These are phyloP conservation scores for Tetragonisca angustula DNA, from an alignment of 2,888 invertebrate species.

Conservation along the genomic window DNA sequence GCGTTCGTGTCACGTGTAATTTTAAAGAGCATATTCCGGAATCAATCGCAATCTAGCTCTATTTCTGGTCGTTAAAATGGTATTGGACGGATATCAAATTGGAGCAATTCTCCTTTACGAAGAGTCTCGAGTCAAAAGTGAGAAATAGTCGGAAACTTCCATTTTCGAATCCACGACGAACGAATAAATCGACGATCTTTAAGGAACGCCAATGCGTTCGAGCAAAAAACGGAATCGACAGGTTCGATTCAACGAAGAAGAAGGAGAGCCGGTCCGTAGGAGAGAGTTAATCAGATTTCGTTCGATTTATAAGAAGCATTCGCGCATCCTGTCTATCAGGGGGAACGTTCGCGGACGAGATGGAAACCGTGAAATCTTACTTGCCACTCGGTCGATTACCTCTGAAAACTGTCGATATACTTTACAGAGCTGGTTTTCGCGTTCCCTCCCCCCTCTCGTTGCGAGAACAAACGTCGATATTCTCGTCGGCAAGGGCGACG, in stretches of 20 bases:
- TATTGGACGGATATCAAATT: too few species aligned
- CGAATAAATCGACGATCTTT: neutral
- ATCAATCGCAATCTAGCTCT: too few species aligned
- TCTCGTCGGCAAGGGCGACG: constrained; percentile 8
- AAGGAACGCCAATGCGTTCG: constrained; percentile 34
- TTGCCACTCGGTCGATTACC: constrained; percentile 71
- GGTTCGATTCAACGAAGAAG: constrained; percentile 29
- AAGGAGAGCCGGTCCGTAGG: constrained; percentile 15
- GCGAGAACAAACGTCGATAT: constrained; percentile 39
- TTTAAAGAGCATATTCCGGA: too few species aligned
- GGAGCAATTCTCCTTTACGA: too few species aligned
- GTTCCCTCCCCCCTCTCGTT: neutral
- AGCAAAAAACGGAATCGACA: constrained; percentile 37
- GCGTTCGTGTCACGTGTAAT: too few species aligned
- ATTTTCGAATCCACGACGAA: neutral
- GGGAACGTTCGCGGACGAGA: constrained; percentile 36
- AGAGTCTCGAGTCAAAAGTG: too few species aligned
- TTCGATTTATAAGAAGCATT: constrained; percentile 51
- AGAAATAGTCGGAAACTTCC: too few species aligned
- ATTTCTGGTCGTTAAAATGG: too few species aligned
- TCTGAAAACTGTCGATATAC: constrained; percentile 48
- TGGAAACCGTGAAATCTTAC: constrained; percentile 75
- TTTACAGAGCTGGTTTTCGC: constrained; percentile 20
- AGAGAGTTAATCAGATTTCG: constrained; percentile 57
- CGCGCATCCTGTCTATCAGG: constrained; percentile 30